These are phyloP conservation scores for Chelonus formosanus DNA, from an alignment of 2,888 invertebrate species.

Conservation along the genomic window DNA sequence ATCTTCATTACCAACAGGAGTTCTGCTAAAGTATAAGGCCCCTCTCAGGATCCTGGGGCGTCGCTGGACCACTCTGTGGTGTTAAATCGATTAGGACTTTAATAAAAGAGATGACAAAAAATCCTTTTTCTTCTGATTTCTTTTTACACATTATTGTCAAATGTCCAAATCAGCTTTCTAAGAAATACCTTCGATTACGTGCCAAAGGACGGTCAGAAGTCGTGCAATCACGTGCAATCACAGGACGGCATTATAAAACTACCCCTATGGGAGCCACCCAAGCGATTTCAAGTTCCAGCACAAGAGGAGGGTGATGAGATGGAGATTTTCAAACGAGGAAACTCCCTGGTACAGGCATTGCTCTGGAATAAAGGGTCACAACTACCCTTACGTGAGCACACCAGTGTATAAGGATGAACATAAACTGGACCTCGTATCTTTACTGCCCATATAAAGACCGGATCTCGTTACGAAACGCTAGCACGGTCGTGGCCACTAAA, in stretches of 20 bases:
- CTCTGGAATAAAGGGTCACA: conserved; percentile 2
- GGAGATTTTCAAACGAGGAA: conserved; percentile 5
- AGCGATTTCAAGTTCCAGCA: conserved; percentile 16
- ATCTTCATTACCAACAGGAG: conserved; percentile 55
- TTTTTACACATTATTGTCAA: neutral
- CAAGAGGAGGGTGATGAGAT: conserved; percentile 13
- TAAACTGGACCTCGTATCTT: conserved; percentile 57
- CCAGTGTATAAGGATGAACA: conserved; percentile 9
- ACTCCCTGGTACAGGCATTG: neutral
- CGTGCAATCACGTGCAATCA: conserved; percentile 59
- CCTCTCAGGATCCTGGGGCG: conserved; percentile 37
- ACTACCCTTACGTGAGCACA: conserved; percentile 28
- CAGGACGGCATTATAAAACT: conserved; percentile 37
- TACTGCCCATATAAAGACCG: conserved; percentile 63
- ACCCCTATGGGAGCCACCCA: conserved; percentile 28
- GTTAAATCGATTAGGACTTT: conserved; percentile 47
- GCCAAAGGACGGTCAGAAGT: conserved; percentile 23
- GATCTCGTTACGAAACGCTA: conserved; percentile 61
- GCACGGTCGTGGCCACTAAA: conserved; percentile 64
- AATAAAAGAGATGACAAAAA: conserved; percentile 4
- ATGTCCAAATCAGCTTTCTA: neutral
- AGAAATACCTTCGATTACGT: conserved; percentile 8
- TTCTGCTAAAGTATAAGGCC: conserved; percentile 22
- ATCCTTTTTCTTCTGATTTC: neutral
- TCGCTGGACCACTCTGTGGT: conserved; percentile 40